Evolutionary conservation across 35 echinoderm and acorn worm species (phyloP).

Genomic region (Antedon bifida): DNA sequence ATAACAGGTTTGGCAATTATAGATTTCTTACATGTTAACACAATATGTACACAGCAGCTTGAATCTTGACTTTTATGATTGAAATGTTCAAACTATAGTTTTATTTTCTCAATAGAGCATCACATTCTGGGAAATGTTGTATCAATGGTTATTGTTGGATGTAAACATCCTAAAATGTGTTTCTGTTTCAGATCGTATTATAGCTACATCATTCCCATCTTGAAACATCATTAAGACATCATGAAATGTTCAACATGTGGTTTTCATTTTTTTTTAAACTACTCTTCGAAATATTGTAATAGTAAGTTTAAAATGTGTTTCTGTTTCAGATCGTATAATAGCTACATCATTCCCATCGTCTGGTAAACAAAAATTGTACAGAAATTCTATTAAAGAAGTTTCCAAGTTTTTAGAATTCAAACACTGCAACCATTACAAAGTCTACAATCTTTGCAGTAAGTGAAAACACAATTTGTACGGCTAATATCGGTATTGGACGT

Average conservation of each 20-base stretch:
- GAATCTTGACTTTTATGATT: no score
- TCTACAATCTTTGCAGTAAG: slow-evolving; percentile 84
- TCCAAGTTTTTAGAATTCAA: slow-evolving; percentile 61
- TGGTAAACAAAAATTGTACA: slow-evolving; percentile 62
- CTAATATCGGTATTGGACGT: no score
- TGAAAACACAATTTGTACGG: neutral
- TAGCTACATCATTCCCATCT: slow-evolving; percentile 81
- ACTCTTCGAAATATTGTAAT: neutral
- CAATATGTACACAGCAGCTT: no score
- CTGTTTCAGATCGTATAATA: slow-evolving; percentile 47
- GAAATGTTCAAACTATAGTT: no score
- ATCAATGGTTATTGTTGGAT: no score
- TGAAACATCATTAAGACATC: no score
- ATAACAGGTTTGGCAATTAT: slow-evolving; percentile 75
- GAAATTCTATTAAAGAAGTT: slow-evolving; percentile 72
- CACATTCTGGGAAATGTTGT: no score
- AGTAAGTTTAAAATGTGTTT: neutral
- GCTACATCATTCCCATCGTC: slow-evolving; percentile 84
- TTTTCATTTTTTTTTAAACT: no score
- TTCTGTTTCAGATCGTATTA: slow-evolving; percentile 40
- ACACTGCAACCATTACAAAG: slow-evolving; percentile 66
- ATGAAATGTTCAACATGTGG: no score
- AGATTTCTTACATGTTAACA: no score
- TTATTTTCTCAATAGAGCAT: no score
- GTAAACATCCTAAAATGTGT: no score